Evolutionary conservation across 2,113 vertebrate genomes (phyloP).

Genomic region (Scytalopus superciliaris): DNA sequence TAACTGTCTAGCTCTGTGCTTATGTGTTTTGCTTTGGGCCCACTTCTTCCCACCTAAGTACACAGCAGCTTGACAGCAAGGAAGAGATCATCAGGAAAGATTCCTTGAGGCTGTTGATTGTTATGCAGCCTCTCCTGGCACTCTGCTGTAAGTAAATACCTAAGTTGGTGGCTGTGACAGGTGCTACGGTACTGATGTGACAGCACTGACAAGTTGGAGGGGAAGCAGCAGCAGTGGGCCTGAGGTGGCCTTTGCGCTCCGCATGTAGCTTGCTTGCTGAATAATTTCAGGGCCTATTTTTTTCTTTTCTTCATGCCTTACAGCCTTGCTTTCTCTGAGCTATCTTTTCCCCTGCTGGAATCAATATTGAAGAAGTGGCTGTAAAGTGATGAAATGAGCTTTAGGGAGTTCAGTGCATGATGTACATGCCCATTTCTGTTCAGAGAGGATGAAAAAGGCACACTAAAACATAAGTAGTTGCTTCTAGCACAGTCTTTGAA

Average conservation of each 20-base stretch:
- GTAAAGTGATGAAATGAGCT: not conserved
- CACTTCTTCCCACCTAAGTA: not conserved
- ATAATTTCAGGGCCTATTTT: not conserved
- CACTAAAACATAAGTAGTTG: not conserved
- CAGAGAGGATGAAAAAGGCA: not conserved
- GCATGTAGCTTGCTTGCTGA: not conserved
- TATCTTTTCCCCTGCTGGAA: not conserved
- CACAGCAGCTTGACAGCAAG: not conserved
- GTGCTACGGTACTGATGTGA: conserved; percentile 19
- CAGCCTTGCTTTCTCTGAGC: not conserved
- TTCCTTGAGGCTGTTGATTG: conserved; percentile 58
- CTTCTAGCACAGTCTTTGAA: not conserved
- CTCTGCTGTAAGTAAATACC: conserved; percentile 45
- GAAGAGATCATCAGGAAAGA: not conserved
- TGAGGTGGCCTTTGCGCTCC: not conserved
- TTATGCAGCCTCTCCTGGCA: conserved; percentile 45
- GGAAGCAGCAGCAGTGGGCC: not conserved
- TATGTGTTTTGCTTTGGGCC: not conserved
- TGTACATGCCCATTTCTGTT: not conserved
- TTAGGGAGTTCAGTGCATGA: not conserved
- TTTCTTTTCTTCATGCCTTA: not conserved
- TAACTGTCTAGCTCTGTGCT: not conserved
- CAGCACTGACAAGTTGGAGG: not conserved
- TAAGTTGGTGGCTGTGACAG: not conserved
- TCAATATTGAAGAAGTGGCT: not conserved